phyloP scores from a whole-genome alignment of 1,140 invertebrate genomes.

The Lysiphlebus fabarum region DNA sequence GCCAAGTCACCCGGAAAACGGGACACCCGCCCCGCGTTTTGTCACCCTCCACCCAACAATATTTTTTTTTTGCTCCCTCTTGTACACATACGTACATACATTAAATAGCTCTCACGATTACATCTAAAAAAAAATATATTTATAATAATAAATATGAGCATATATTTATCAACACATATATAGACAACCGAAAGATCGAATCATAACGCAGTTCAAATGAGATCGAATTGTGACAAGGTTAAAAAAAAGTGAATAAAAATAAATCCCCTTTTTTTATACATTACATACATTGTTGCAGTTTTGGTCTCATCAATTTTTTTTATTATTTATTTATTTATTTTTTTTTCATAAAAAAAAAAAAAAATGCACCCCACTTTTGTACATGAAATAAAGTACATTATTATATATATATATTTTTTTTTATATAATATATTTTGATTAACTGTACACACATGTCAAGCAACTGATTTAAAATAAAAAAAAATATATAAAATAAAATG shows the following conservation, averaged over 20 bases:
- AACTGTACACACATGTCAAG: too few relatives aligned
- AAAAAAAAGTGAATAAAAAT: conserved; percentile 5
- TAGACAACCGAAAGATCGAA: conserved; percentile 30
- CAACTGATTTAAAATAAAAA: too few relatives aligned
- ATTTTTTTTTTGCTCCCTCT: conserved; percentile 17
- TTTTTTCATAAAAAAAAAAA: too few relatives aligned
- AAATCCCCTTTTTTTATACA: conserved; percentile 3
- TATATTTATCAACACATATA: background rate
- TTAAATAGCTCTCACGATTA: conserved; percentile 13
- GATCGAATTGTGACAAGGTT: conserved; percentile 8
- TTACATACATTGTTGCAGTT: background rate
- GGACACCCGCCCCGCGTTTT: conserved; percentile 43
- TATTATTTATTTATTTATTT: too few relatives aligned
- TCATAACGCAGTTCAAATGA: conserved; percentile 44
- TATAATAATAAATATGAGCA: background rate
- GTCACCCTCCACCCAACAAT: conserved; percentile 16
- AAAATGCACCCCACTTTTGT: too few relatives aligned
- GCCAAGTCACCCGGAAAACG: conserved; percentile 56
- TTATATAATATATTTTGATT: too few relatives aligned
- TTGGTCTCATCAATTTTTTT: too few relatives aligned
- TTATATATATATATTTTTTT: too few relatives aligned
- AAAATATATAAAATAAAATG: too few relatives aligned
- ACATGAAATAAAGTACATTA: too few relatives aligned
- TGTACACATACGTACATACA: background rate
- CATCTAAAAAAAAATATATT: background rate